These are phyloP conservation scores for Pachyramphus minor DNA, from an alignment of 2,113 vertebrate genomes.

Conservation along the genomic window DNA sequence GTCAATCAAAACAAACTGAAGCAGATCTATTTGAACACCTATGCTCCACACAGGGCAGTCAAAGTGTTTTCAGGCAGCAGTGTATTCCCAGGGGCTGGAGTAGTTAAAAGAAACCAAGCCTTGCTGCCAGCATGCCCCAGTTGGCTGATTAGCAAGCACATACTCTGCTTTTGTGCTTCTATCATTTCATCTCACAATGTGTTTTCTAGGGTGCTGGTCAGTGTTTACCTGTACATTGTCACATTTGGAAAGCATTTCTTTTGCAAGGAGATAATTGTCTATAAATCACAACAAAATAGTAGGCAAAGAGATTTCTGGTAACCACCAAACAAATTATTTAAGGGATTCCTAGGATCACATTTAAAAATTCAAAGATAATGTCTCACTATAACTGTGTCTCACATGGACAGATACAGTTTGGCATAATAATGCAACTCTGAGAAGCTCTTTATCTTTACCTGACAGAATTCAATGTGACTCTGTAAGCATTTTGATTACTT, in stretches of 20 bases:
- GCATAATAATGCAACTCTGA: background rate
- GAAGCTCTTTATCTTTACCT: background rate
- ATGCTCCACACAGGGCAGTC: slow-evolving; percentile 6
- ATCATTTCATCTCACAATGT: background rate
- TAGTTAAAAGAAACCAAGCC: background rate
- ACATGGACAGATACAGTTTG: background rate
- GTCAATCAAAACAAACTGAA: slow-evolving; percentile 40
- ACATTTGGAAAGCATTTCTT: slow-evolving; percentile 36
- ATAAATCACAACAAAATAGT: background rate
- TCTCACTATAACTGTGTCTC: too few relatives aligned
- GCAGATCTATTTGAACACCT: background rate
- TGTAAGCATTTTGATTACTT: background rate
- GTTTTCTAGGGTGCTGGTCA: slow-evolving; percentile 49
- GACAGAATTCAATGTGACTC: background rate
- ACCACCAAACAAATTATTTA: slow-evolving; percentile 27
- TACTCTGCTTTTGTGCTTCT: background rate
- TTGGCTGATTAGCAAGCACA: background rate
- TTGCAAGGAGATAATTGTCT: slow-evolving; percentile 9
- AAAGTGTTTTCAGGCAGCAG: slow-evolving; percentile 33
- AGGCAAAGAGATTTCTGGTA: slow-evolving; percentile 5
- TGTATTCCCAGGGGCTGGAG: background rate
- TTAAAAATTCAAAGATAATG: slow-evolving; percentile 36
- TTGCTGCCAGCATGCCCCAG: background rate
- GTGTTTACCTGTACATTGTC: background rate
- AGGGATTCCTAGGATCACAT: background rate